Base-by-base conservation (phyloP, 2,113 vertebrate genomes). In the Tretioscincus oriximinensis region DNA sequence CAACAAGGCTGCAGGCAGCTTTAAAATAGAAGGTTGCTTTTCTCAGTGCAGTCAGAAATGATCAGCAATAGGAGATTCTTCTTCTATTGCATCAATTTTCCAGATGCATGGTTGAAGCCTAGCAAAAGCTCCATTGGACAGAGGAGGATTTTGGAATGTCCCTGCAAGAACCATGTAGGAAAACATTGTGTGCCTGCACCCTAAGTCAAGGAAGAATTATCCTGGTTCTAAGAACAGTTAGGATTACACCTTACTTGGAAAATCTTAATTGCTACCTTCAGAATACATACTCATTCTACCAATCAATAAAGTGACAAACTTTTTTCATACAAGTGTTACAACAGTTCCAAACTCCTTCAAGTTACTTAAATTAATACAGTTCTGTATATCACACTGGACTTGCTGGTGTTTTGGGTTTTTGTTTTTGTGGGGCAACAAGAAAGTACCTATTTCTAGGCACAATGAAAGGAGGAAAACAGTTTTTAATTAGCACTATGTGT, bases 401-500 rank as follows among this genome's bases (percentile, higher is more conserved):
- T 16, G 24, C 24, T 72, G 45, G 12, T n/a, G 1, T 71, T 47
- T n/a, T 24, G n/a, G n/a, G n/a, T n/a, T n/a, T n/a, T n/a, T n/a
- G n/a, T n/a, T n/a, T n/a, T n/a, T n/a, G n/a, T n/a, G 35, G 35
- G 35, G 35, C 35, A 41, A 41, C 35, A 41, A 41, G 35, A 41
- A 41, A 41, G 35, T 41, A 41, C 5, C 35, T 41, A 41, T 67
- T 90, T 81, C 81, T 88, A 73, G 71, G 77, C 35, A 81, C 84
- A 91, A 31, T 87, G 87, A 83, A 86, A 84, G 87, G 90, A 88
- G 87, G 88, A 89, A 91, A 81, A 84, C 81, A 87, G 67, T 87
- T 89, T 90, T 84, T 91, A 88, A 87, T 91, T 92, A 91, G 85
- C 86, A 82, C 89, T 90, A 89, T 85, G 89, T 92, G 89, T 89